Base-by-base conservation (phyloP, 2,797 vertebrate species). In the Epinephelus coioides region DNA sequence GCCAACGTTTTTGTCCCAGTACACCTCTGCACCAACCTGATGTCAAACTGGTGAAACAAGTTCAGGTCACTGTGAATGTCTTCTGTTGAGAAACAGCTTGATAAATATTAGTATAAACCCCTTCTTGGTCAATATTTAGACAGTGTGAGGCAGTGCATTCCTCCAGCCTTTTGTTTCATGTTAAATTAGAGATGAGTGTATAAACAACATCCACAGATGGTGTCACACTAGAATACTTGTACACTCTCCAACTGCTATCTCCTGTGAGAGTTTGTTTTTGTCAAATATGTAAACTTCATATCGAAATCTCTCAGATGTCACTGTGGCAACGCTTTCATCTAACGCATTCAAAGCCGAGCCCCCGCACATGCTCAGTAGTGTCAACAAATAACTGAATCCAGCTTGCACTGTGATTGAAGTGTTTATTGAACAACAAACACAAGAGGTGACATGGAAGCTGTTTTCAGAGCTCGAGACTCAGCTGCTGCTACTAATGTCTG, bases 271-370 rank as follows among this genome's bases (percentile, higher is more conserved):
- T 46, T 66, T 80, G 70, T 30, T 75, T 91, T 77, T 80, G 79
- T 86, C 69, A 85, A 88, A 90, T 83, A 60, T 85, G 75, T 81
- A 83, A 86, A 84, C 86, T 80, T 87, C 81, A 84, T 44, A 85
- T 86, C 79, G 73, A 69, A 83, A 85, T 85, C 84, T 65, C 72
- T 88, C 82, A 85, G 82, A 88, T 82, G 86, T 82, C 79, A 57
- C 81, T 3, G 56, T 57, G 75, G 74, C 73, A 76, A 73, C 34
- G 11, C 83, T 81, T 79, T 88, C 73, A 86, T 86, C 71, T 72
- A 54, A 1, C 27, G 9, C 13, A 0, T 46, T 73, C 50, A 19
- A 9, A 85, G 77, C 74, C 0, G 13, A 62, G 44, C 62, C 51
- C 72, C 59, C 25, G 57, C 85, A 85, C 82, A 64, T 77, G 80